Percentiles rank a stretch among this genome's conserved stretches.
These are phyloP conservation scores for Nematostella vectensis DNA, from an alignment of 92 coral and sea anemone species.

Conservation along the genomic window DNA sequence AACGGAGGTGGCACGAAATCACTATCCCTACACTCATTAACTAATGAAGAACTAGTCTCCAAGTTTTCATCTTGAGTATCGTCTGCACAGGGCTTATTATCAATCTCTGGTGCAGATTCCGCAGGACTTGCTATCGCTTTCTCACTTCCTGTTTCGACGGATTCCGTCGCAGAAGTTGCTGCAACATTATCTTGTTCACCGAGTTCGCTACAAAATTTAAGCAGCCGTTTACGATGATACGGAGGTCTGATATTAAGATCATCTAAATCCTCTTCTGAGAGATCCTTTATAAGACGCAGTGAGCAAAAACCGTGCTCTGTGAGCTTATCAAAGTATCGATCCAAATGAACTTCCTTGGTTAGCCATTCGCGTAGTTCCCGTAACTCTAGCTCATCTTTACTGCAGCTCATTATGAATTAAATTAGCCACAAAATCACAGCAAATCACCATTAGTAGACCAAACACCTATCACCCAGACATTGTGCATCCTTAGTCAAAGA, in stretches of 20 bases:
- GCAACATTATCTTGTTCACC: slow-evolving; percentile 34
- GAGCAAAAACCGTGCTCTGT: slow-evolving; percentile 62
- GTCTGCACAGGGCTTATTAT: neutral
- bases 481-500: neutral
- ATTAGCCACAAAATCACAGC: slow-evolving; percentile 1
- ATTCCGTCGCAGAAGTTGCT: neutral
- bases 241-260: slow-evolving; percentile 55
- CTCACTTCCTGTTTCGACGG: slow-evolving; percentile 7
- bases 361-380: slow-evolving; percentile 77
- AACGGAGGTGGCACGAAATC: slow-evolving; percentile 15
- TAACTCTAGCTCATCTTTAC: slow-evolving; percentile 22
- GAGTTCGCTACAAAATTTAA: slow-evolving; percentile 48
- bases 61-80: neutral
- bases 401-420: slow-evolving; percentile 26
- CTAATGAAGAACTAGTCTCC: neutral
- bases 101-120: slow-evolving; percentile 16
- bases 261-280: slow-evolving; percentile 64
- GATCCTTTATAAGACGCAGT: slow-evolving; percentile 42
- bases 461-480: neutral
- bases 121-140: neutral
- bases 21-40: neutral
- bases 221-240: slow-evolving; percentile 79
- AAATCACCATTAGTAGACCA: slow-evolving; percentile 9
- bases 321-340: slow-evolving; percentile 79
- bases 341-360: slow-evolving; percentile 71